A percentile compares a stretch with the other conserved stretches of the same genome.
These are phyloP conservation scores for Sylvietta virens DNA, from an alignment of 2,113 vertebrate genomes.

Conservation along the genomic window DNA sequence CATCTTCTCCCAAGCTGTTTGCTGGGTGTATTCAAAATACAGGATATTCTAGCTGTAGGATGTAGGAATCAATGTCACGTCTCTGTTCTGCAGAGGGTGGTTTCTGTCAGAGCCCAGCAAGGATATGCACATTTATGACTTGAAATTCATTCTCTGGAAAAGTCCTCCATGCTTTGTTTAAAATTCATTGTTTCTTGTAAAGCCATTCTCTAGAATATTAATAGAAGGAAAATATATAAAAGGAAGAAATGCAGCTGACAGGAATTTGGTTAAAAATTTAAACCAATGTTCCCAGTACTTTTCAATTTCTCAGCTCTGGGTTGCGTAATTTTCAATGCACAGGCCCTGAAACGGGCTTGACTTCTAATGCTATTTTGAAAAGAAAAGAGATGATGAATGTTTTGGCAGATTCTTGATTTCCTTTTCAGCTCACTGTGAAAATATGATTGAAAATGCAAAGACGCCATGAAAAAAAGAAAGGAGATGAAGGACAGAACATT, in stretches of 20 bases:
- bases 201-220: slow-evolving; percentile 24
- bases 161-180: slow-evolving; percentile 16
- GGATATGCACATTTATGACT: background rate
- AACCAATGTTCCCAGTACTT: slow-evolving; percentile 18
- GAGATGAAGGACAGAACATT: background rate
- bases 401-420: slow-evolving; percentile 38
- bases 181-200: slow-evolving; percentile 56
- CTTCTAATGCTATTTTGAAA: slow-evolving; percentile 37
- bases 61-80: background rate
- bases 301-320: slow-evolving; percentile 29
- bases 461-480: background rate
- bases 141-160: slow-evolving; percentile 5
- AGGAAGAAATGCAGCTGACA: slow-evolving; percentile 45
- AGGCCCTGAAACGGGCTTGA: background rate
- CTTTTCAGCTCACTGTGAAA: slow-evolving; percentile 13
- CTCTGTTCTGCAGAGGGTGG: background rate
- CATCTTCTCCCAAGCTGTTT: background rate
- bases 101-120: background rate
- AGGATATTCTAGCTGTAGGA: background rate
- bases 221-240: slow-evolving; percentile 39
- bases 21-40: background rate
- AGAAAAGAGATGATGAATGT: slow-evolving; percentile 51
- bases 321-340: background rate
- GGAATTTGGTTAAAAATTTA: slow-evolving; percentile 60
- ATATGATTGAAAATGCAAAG: slow-evolving; percentile 26